These are phyloP conservation scores for Carassius carassius DNA, from an alignment of 2,113 vertebrate species.

Conservation along the genomic window DNA sequence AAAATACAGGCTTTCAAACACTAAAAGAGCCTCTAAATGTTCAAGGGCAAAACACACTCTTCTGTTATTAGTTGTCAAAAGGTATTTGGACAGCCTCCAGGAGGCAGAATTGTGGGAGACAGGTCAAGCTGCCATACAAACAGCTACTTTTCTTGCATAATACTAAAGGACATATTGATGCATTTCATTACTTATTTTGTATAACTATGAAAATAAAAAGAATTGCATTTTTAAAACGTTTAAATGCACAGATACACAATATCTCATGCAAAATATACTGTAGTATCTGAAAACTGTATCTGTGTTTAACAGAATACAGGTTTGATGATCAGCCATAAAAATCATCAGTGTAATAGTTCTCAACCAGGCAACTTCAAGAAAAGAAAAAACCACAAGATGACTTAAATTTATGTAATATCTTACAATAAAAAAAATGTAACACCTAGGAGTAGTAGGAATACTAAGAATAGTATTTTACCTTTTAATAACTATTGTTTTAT, in stretches of 20 bases:
- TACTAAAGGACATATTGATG: neutral
- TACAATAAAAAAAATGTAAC: neutral
- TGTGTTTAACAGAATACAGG: too few species aligned
- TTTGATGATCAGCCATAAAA: too few species aligned
- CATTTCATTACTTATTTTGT: neutral
- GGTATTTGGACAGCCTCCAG: neutral
- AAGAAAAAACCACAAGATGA: neutral
- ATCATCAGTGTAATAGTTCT: neutral
- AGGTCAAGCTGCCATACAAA: neutral
- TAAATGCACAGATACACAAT: too few species aligned
- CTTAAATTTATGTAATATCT: neutral
- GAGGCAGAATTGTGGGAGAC: neutral
- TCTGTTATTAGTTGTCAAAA: neutral
- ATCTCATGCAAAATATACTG: too few species aligned
- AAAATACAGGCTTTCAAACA: neutral
- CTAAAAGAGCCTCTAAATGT: neutral
- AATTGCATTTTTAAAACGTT: neutral
- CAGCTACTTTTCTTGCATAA: neutral
- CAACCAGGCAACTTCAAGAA: neutral
- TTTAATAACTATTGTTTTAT: neutral
- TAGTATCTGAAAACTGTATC: too few species aligned
- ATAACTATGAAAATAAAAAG: neutral
- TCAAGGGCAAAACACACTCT: constrained; percentile 7
- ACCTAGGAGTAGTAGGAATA: neutral
- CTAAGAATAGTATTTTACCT: neutral